Evolutionary conservation across 1,140 invertebrate genomes (phyloP), one percentile per base, ranked within the genome.

Genomic region (Anthonomus grandis): DNA sequence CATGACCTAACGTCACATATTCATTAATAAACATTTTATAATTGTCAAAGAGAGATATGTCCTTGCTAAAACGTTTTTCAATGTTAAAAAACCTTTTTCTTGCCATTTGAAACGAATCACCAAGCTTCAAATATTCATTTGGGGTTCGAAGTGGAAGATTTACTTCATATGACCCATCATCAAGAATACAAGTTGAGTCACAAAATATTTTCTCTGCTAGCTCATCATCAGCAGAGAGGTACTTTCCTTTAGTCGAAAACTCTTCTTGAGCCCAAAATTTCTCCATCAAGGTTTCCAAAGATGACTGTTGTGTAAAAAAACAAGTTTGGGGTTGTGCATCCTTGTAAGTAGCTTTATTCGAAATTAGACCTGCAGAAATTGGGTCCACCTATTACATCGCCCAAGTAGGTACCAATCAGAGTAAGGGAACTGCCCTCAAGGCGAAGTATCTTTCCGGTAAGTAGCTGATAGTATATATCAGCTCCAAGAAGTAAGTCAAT

Each of bases 1-100:
- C 63, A 60, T 71, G 70, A 5, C 62, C 62, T 15, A 67, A 46
- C 8, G 13, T 9, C 17, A 70, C 24, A 54, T 70, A 72, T 17
- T 66, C 57, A 6, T 64, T 5, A 48, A 70, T 72, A 47, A 68
- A 68, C 13, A 23, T 27, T 42, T 61, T 58, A 60, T 65, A 66
- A 50, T 56, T 5, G 22, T 2, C 4, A 39, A 39, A n/a, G n/a
- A n/a, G n/a, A n/a, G n/a, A n/a, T n/a, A n/a, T n/a, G n/a, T n/a
- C n/a, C n/a, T n/a, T n/a, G n/a, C n/a, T n/a, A n/a, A n/a, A n/a
- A n/a, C n/a, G n/a, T n/a, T n/a, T n/a, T n/a, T n/a, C n/a, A n/a
- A n/a, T n/a, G n/a, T n/a, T n/a, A n/a, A n/a, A n/a, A n/a, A n/a
- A n/a, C n/a, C n/a, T n/a, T n/a, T n/a, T n/a, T n/a, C n/a, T n/a